phyloP scores from a whole-genome alignment of 2,888 invertebrate species.

The Pseudoips prasinana region DNA sequence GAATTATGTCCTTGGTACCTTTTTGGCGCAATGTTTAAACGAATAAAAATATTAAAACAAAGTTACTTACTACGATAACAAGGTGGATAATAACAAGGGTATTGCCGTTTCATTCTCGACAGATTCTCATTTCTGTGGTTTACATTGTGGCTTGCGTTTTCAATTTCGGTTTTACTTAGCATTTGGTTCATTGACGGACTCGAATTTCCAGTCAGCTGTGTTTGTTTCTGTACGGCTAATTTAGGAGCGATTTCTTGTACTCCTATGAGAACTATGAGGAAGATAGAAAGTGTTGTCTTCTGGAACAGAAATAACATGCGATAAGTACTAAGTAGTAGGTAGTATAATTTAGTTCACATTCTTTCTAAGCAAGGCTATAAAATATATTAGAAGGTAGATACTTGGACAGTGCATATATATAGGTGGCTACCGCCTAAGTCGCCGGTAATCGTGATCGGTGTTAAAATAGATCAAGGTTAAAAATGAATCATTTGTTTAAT shows the following conservation, averaged over 20 bases:
- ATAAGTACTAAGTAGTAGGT: too few relatives aligned
- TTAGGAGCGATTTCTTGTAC: constrained; percentile 24
- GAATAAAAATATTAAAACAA: too few relatives aligned
- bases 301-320: constrained; percentile 36
- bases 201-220: constrained; percentile 25
- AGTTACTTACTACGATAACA: constrained; percentile 15
- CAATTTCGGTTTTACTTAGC: constrained; percentile 37
- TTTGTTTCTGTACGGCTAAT: constrained; percentile 21
- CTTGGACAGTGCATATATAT: too few relatives aligned
- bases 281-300: constrained; percentile 23
- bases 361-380: too few relatives aligned
- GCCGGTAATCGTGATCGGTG: too few relatives aligned
- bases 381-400: too few relatives aligned
- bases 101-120: constrained; percentile 48
- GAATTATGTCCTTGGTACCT: too few relatives aligned
- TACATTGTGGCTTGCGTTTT: constrained; percentile 25
- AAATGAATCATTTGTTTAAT: too few relatives aligned
- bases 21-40: too few relatives aligned
- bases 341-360: too few relatives aligned
- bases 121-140: constrained; percentile 23
- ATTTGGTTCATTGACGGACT: constrained; percentile 41
- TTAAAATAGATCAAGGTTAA: too few relatives aligned
- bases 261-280: constrained; percentile 26
- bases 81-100: constrained; percentile 29
- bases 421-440: too few relatives aligned